These are phyloP conservation scores for Rhinoptilus africanus DNA, from an alignment of 2,113 vertebrate genomes.

Conservation along the genomic window DNA sequence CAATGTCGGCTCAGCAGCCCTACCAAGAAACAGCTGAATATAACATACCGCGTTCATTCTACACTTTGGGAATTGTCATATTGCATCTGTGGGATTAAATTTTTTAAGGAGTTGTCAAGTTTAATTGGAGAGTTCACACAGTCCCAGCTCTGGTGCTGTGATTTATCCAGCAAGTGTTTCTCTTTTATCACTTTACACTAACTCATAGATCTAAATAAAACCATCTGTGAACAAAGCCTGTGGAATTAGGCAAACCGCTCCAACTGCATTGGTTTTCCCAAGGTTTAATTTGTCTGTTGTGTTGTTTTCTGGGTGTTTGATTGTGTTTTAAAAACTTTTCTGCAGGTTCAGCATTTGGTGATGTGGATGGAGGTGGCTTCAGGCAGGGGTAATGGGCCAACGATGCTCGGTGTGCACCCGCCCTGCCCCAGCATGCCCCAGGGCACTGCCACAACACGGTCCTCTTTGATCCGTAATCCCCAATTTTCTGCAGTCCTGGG, in stretches of 20 bases:
- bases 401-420: fast-evolving
- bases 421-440: background rate
- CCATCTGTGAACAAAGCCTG: slow-evolving; percentile 65
- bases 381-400: fast-evolving
- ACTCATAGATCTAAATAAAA: slow-evolving; percentile 59
- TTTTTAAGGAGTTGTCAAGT: slow-evolving; percentile 64
- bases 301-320: background rate
- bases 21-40: background rate
- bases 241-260: slow-evolving; percentile 7
- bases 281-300: background rate
- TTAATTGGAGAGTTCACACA: slow-evolving; percentile 67
- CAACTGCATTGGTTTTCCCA: background rate
- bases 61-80: slow-evolving; percentile 28
- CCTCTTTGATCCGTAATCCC: fast-evolving
- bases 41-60: background rate
- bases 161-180: slow-evolving; percentile 58
- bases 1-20: background rate
- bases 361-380: fast-evolving
- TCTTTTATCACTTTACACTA: slow-evolving; percentile 39
- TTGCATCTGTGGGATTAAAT: slow-evolving; percentile 37
- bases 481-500: background rate
- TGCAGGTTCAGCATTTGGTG: fast-evolving
- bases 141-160: slow-evolving; percentile 56
- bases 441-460: fast-evolving
- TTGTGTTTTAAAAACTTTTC: background rate